A percentile compares a stretch with the other conserved stretches of the same genome.
Conservation (phyloP, 2,888 invertebrate species). For the Caenorhabditis sp. region DNA sequence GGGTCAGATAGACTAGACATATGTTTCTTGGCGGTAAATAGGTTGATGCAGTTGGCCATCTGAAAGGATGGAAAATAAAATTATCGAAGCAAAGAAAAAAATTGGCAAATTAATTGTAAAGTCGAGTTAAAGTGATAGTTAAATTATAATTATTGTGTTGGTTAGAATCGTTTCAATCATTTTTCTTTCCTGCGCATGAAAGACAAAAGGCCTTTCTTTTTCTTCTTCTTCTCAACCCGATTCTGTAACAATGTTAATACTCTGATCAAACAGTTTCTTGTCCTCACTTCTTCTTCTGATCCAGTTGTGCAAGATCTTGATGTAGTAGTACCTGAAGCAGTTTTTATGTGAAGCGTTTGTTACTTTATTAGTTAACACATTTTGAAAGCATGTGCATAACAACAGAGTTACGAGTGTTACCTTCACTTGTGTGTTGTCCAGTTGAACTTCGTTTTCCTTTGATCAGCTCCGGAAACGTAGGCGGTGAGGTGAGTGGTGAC, state of each 20-base stretch:
- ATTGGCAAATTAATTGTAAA: conserved; percentile 2
- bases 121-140: background rate
- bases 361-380: background rate
- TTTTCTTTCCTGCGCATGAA: conserved; percentile 66
- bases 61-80: conserved; percentile 17
- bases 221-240: conserved; percentile 65
- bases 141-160: background rate
- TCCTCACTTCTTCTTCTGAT: conserved; percentile 55
- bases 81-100: background rate
- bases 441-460: conserved; percentile 6
- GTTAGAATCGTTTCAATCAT: background rate
- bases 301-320: conserved; percentile 51
- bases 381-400: background rate
- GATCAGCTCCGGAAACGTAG: conserved; percentile 19
- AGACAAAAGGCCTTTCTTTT: conserved; percentile 68
- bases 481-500: conserved; percentile 29
- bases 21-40: conserved; percentile 53
- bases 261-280: background rate
- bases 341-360: background rate
- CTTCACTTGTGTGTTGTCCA: conserved; percentile 37
- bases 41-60: conserved; percentile 33
- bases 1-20: conserved; percentile 43
- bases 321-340: conserved; percentile 44
- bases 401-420: conserved; percentile 33
- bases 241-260: conserved; percentile 29